A percentile compares a stretch with the other conserved stretches of the same genome.
These are phyloP conservation scores for Heteropelma amictum DNA, from an alignment of 2,888 invertebrate genomes.

Conservation along the genomic window DNA sequence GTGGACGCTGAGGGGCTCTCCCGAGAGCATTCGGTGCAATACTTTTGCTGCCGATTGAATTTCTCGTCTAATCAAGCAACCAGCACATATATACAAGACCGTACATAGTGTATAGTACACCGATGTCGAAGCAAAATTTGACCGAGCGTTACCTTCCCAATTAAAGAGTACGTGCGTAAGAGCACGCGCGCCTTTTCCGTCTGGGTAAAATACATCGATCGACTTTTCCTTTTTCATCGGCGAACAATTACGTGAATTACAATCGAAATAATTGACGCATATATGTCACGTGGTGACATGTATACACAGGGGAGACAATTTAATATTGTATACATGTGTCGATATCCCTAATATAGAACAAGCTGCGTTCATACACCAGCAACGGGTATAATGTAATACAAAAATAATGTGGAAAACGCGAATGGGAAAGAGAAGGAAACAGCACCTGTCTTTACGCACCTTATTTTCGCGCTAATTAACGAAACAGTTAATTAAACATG, in stretches of 20 bases:
- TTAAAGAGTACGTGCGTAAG: not conserved
- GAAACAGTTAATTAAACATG: constrained; percentile 53
- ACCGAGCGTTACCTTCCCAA: not conserved
- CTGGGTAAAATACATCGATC: constrained; percentile 18
- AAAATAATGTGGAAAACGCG: not conserved
- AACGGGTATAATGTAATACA: too few relatives aligned
- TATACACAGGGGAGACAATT: not conserved
- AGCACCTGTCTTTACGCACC: constrained; percentile 33
- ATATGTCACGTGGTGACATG: constrained; percentile 14
- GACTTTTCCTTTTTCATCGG: constrained; percentile 8
- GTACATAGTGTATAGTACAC: not conserved
- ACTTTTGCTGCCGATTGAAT: constrained; percentile 64
- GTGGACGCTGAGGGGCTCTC: constrained; percentile 18
- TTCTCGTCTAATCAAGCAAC: constrained; percentile 64
- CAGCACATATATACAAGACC: constrained; percentile 1
- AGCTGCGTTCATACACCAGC: too few relatives aligned
- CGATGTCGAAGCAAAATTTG: constrained; percentile 16
- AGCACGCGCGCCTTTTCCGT: not conserved
- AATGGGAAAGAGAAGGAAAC: not conserved
- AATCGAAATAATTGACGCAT: constrained; percentile 38
- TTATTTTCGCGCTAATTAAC: constrained; percentile 38
- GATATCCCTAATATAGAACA: constrained; percentile 22
- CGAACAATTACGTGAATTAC: constrained; percentile 19
- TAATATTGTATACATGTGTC: constrained; percentile 20
- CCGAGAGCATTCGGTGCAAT: constrained; percentile 36